Evolutionary conservation across 2,113 vertebrate genomes (phyloP).

Genomic region (Thryonomys swinderianus): DNA sequence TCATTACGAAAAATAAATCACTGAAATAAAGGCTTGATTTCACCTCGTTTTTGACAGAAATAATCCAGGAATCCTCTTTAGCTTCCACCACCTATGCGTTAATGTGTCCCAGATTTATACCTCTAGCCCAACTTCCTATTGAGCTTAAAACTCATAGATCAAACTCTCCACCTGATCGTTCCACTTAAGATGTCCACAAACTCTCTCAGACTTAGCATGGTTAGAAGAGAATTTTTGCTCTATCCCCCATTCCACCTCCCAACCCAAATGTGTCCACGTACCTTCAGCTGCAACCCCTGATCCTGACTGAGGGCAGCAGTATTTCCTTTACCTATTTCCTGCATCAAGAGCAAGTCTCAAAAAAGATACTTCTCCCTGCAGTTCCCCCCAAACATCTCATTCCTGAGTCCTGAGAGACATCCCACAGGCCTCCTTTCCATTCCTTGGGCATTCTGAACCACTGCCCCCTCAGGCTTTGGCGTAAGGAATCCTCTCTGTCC

Average conservation of each 20-base stretch:
- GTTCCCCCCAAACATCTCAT: not conserved
- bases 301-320: not conserved
- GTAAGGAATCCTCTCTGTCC: not conserved
- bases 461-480: not conserved
- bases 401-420: not conserved
- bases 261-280: not conserved
- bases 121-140: not conserved
- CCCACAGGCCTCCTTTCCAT: not conserved
- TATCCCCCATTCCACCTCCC: not conserved
- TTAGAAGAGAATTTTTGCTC: not conserved
- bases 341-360: not conserved
- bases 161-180: not conserved
- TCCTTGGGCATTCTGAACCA: not conserved
- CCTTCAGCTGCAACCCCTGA: not conserved
- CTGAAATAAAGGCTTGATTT: constrained; percentile 37
- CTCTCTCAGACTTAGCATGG: not conserved
- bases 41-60: not conserved
- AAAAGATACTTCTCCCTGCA: not conserved
- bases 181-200: not conserved
- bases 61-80: constrained; percentile 58
- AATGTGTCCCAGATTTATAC: not conserved
- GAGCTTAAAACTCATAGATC: not conserved
- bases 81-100: not conserved
- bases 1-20: not conserved
- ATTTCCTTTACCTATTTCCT: not conserved